Base-by-base conservation (phyloP, 2,797 vertebrate genomes). In the Knipowitschia caucasica region DNA sequence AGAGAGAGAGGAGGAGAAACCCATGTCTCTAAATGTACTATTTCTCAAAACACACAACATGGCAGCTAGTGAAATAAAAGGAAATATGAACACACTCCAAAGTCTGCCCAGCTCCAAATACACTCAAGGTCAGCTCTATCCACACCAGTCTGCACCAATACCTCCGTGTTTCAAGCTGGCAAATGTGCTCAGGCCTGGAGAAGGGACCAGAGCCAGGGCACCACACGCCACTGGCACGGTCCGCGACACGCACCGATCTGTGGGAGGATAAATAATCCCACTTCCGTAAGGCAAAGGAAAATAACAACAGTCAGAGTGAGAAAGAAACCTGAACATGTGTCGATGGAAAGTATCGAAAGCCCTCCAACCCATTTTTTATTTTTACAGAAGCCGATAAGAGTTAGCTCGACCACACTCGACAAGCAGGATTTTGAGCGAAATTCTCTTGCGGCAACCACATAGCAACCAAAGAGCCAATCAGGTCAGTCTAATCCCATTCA, bases 221-320 rank as follows among this genome's bases (percentile, higher is more conserved):
- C 83, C 62, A 44, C 77, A 68, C 51, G 73, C 78, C 80, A 62
- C 72, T 81, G 87, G 80, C 82, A 80, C 71, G 62, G 77, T 81
- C 83, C 81, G 77, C 70, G 71, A 67, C 80, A 69, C 69, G 71
- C 71, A 67, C 62, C 55, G 63, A 56, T 72, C 85, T 78, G 83
- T 86, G 81, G 83, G 80, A 85, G 84, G 82, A 86, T 72, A 82
- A 88, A 89, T 86, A 86, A 86, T 86, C 77, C 71, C 61, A 62
- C 81, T 82, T 84, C 80, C 66, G 76, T 64, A 69, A 64, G 71
- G 70, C 55, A 63, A 58, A 64, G 74, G 62, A 43, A 78, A 50
- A 59, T 65, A 60, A 64, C 56, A 64, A 73, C 53, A 66, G 69
- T 54, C 56, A 56, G 71, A 45, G 67, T 15, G 53, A 78, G 70